A percentile compares a stretch with the other conserved stretches of the same genome.
phyloP scores from a whole-genome alignment of 2,797 vertebrate genomes.

The Chloroceryle amazona region DNA sequence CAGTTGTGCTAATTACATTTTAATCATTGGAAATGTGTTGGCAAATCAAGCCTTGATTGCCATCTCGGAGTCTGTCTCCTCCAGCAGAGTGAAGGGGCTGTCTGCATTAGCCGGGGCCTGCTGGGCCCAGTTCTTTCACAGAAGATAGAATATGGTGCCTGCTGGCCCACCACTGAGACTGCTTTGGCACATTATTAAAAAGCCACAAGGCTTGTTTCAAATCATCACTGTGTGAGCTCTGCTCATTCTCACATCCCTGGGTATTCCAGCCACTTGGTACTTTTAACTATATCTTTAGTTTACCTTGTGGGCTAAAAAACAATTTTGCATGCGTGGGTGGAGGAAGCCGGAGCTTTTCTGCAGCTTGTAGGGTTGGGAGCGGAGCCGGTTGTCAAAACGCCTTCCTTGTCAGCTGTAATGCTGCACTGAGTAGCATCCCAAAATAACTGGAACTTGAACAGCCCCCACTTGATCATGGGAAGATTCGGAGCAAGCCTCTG shows the following conservation, averaged over 20 bases:
- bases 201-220: constrained; percentile 89
- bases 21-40: constrained; percentile 99
- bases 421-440: background rate
- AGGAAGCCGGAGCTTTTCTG: constrained; percentile 39
- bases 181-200: constrained; percentile 92
- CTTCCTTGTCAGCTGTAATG: constrained; percentile 23
- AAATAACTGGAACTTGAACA: constrained; percentile 43
- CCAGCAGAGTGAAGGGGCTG: constrained; percentile 90
- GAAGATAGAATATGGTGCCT: constrained; percentile 88
- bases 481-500: background rate
- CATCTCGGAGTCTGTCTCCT: constrained; percentile 94
- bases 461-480: background rate
- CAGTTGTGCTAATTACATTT: constrained; percentile 99
- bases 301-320: constrained; percentile 74
- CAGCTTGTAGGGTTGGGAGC: constrained; percentile 30
- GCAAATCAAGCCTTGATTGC: constrained; percentile 99
- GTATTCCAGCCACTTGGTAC: constrained; percentile 82
- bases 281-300: constrained; percentile 82
- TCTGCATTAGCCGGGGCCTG: constrained; percentile 84
- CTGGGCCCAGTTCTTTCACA: constrained; percentile 85
- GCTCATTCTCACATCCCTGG: constrained; percentile 89
- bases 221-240: constrained; percentile 87
- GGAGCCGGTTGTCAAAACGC: constrained; percentile 47
- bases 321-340: constrained; percentile 64
- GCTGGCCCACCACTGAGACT: constrained; percentile 87